Evolutionary conservation across 1,140 invertebrate species (phyloP).

Genomic region (Hermetia illucens): DNA sequence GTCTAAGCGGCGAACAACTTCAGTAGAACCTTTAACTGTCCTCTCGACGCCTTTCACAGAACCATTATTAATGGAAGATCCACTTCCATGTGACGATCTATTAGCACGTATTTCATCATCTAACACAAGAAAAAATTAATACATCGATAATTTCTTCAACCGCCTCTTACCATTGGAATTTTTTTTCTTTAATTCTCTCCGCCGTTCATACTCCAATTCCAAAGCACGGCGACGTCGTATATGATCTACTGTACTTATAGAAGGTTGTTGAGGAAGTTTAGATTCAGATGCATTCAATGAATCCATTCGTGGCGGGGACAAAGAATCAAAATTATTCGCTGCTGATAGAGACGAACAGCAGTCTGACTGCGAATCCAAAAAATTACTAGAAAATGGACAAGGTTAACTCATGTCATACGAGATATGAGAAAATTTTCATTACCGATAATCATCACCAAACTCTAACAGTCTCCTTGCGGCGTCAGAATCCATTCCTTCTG

Average conservation of each 20-base stretch:
- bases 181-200: no score
- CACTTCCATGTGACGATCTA: no score
- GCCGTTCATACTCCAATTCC: constrained; percentile 27
- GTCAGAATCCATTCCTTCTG: constrained; percentile 77
- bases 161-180: no score
- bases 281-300: constrained; percentile 22
- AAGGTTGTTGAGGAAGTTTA: constrained; percentile 23
- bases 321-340: constrained; percentile 41
- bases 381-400: constrained; percentile 30
- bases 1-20: no score
- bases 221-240: constrained; percentile 23
- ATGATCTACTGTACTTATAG: constrained; percentile 22
- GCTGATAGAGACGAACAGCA: constrained; percentile 62
- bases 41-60: no score
- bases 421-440: no score
- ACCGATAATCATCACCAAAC: constrained; percentile 81
- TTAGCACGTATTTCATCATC: no score
- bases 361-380: constrained; percentile 74
- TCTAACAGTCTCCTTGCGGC: constrained; percentile 63
- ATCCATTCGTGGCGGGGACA: constrained; percentile 34
- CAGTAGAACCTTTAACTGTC: no score
- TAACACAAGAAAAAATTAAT: no score
- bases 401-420: neutral
- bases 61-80: no score
- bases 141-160: no score